A percentile compares a stretch with the other conserved stretches of the same genome.
phyloP scores from a whole-genome alignment of 2,888 invertebrate genomes.

The Tanytarsus gracilentus region DNA sequence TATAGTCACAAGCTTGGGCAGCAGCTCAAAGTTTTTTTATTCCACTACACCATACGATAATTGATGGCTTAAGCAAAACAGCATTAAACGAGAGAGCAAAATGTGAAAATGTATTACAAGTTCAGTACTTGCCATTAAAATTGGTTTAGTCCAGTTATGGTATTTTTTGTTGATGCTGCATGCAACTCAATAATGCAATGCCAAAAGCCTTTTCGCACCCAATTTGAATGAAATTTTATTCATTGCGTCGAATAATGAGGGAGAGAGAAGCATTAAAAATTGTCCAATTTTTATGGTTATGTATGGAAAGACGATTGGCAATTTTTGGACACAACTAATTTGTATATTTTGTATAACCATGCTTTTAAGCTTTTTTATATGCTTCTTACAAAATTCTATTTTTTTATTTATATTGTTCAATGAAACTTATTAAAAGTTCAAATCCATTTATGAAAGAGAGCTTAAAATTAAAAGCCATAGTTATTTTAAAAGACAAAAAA shows the following conservation, averaged over 20 bases:
- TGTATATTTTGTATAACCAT: neutral
- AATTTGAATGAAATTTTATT: neutral
- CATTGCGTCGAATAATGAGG: neutral
- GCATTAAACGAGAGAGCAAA: neutral
- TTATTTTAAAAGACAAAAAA: too few species aligned
- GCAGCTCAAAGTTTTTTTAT: slow-evolving; percentile 1
- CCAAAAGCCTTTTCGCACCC: neutral
- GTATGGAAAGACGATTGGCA: neutral
- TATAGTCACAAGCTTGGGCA: neutral
- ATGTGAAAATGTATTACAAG: slow-evolving; percentile 9
- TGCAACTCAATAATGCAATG: neutral
- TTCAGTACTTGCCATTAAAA: neutral
- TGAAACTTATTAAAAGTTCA: too few species aligned
- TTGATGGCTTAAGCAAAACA: slow-evolving; percentile 14
- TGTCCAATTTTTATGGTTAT: neutral
- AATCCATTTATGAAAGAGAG: too few species aligned
- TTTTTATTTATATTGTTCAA: slow-evolving; percentile 7
- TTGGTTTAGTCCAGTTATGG: neutral
- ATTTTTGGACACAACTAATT: neutral
- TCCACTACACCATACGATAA: neutral
- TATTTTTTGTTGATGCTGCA: neutral
- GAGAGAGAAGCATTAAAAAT: too few species aligned
- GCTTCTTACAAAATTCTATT: too few species aligned
- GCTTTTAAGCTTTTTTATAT: too few species aligned
- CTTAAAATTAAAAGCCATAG: too few species aligned